Conservation (phyloP, 2,888 invertebrate genomes). For the Andrena marginata region DNA sequence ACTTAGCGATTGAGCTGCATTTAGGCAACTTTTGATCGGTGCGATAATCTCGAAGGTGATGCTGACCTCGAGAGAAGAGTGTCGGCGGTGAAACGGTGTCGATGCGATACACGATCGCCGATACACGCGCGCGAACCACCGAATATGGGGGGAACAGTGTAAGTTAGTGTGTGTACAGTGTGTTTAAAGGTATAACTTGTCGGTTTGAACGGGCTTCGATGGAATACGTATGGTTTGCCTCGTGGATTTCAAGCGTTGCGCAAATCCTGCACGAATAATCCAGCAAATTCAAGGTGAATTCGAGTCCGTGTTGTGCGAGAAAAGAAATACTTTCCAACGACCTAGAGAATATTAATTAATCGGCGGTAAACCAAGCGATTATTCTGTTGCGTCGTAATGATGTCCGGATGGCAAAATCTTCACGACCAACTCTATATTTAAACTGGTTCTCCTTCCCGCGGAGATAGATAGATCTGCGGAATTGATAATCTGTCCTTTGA, state of each 20-base stretch:
- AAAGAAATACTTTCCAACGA: neutral
- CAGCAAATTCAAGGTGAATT: neutral
- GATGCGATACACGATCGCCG: conserved; percentile 12
- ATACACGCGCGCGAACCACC: conserved; percentile 19
- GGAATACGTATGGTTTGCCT: neutral
- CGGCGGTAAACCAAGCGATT: too few species aligned
- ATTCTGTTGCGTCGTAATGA: too few species aligned
- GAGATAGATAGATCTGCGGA: too few species aligned
- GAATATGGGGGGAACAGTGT: conserved; percentile 56
- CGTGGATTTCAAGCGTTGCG: neutral
- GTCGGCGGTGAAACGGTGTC: conserved; percentile 15
- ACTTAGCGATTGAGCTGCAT: neutral
- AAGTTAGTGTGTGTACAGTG: conserved; percentile 35
- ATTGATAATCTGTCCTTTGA: too few species aligned
- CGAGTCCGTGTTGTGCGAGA: neutral
- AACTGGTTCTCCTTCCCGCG: too few species aligned
- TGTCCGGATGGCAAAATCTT: too few species aligned
- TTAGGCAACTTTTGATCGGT: neutral
- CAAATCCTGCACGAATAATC: too few species aligned
- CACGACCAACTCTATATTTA: too few species aligned
- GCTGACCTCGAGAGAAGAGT: neutral
- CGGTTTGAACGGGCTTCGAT: neutral
- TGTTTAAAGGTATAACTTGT: neutral
- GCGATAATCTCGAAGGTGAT: conserved; percentile 28
- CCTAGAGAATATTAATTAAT: too few species aligned